Conservation (phyloP, 2,888 invertebrate genomes). For the Ochlodes sylvanus region DNA sequence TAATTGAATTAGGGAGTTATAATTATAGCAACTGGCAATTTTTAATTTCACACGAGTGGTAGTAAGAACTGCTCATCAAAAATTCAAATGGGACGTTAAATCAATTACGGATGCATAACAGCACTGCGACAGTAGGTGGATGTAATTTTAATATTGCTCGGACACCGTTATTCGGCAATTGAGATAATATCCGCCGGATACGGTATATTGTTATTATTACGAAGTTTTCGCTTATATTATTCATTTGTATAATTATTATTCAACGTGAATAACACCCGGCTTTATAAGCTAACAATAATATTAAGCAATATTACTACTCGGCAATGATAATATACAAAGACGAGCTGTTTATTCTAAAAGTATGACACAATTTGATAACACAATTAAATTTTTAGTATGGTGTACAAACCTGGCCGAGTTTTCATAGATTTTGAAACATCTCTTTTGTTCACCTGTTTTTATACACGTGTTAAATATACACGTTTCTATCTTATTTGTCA, state of each 20-base stretch:
- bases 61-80: conserved; percentile 24
- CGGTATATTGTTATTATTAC: not conserved
- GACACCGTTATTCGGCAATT: conserved; percentile 6
- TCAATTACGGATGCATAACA: conserved; percentile 31
- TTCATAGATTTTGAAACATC: too few relatives aligned
- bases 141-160: conserved; percentile 26
- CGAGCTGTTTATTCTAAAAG: too few relatives aligned
- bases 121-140: conserved; percentile 22
- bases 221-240: not conserved
- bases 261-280: too few relatives aligned
- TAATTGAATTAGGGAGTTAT: conserved; percentile 27
- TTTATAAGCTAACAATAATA: too few relatives aligned
- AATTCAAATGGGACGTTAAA: conserved; percentile 26
- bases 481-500: too few relatives aligned
- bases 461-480: too few relatives aligned
- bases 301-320: too few relatives aligned
- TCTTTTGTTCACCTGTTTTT: too few relatives aligned
- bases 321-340: too few relatives aligned
- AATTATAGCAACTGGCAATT: conserved; percentile 23
- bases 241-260: not conserved
- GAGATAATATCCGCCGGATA: conserved; percentile 1
- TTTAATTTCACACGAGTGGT: conserved; percentile 27
- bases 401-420: too few relatives aligned
- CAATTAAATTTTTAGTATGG: too few relatives aligned
- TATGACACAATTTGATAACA: too few relatives aligned